Percentiles rank a stretch among this genome's conserved stretches.
Evolutionary conservation across 2,113 vertebrate species (phyloP).

Genomic region (Rostratula benghalensis): DNA sequence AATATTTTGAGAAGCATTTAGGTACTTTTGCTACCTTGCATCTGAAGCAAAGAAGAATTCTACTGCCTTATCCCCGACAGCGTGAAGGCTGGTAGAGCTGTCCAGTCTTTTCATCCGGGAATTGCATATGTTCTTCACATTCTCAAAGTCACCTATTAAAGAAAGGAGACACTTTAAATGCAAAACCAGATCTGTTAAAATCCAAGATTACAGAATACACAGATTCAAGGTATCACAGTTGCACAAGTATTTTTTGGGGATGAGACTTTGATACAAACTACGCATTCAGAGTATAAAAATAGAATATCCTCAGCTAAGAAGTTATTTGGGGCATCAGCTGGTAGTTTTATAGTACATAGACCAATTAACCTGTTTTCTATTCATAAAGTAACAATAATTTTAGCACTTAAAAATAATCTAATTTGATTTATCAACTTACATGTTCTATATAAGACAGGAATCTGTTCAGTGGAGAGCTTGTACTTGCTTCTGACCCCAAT

Average conservation of each 20-base stretch:
- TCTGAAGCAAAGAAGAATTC: slow-evolving; percentile 98
- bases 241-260: background rate
- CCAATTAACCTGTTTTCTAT: background rate
- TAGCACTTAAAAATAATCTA: background rate
- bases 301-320: background rate
- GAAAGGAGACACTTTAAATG: background rate
- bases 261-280: background rate
- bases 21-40: slow-evolving; percentile 82
- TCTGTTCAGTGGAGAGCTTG: slow-evolving; percentile 87
- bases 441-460: slow-evolving; percentile 88
- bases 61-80: slow-evolving; percentile 84
- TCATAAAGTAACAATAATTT: background rate
- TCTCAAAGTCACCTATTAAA: slow-evolving; percentile 74
- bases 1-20: background rate
- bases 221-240: background rate
- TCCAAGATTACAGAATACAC: background rate
- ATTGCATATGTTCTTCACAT: slow-evolving; percentile 75
- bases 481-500: slow-evolving; percentile 93
- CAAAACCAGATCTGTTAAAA: background rate
- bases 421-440: slow-evolving; percentile 78
- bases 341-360: background rate
- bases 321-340: background rate
- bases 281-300: background rate
- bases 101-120: slow-evolving; percentile 77
- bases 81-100: slow-evolving; percentile 80